phyloP scores from a whole-genome alignment of 2,113 vertebrate genomes.

The Rhadina sibilatrix region DNA sequence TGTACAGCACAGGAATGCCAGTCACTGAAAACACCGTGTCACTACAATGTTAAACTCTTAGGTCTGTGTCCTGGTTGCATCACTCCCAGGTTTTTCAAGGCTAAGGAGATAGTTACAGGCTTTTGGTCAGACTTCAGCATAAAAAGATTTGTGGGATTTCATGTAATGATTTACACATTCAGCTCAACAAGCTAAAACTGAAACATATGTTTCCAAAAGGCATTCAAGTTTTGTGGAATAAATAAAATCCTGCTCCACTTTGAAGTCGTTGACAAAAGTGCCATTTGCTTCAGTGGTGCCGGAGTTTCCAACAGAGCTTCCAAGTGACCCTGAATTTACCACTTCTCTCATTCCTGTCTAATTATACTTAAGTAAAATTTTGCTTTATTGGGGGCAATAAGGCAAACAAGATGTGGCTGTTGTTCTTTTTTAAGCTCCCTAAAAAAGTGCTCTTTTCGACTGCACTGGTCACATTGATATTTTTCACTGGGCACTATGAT shows the following conservation, averaged over 20 bases:
- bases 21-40: neutral
- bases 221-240: neutral
- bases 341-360: neutral
- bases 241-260: neutral
- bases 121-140: neutral
- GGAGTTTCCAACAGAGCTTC: neutral
- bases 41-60: neutral
- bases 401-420: neutral
- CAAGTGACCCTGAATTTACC: neutral
- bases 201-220: neutral
- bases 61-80: neutral
- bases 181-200: neutral
- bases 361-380: neutral
- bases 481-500: neutral
- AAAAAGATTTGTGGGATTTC: neutral
- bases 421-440: neutral
- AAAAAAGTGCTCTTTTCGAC: neutral
- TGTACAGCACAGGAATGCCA: neutral
- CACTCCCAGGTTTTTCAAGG: neutral
- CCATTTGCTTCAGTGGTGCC: neutral
- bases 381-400: neutral
- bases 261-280: neutral
- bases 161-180: neutral
- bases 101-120: rapidly evolving
- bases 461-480: neutral